Percentiles rank a stretch among this genome's conserved stretches.
These are phyloP conservation scores for Hecatera dysodea DNA, from an alignment of 2,888 invertebrate species.

Conservation along the genomic window DNA sequence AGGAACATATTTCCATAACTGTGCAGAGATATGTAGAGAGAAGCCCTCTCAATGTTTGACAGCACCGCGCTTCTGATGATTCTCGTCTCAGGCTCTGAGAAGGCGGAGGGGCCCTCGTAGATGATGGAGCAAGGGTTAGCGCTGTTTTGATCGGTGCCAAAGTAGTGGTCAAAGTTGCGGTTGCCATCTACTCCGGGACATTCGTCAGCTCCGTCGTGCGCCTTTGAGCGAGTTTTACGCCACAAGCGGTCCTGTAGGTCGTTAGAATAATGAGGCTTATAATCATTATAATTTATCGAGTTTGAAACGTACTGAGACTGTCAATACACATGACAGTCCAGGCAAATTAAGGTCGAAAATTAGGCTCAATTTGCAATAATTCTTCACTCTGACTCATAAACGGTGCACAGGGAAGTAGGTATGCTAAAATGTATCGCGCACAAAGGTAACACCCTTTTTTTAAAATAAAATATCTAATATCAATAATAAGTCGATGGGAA, in stretches of 20 bases:
- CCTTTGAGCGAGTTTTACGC: constrained; percentile 93
- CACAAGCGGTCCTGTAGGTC: constrained; percentile 91
- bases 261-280: not conserved
- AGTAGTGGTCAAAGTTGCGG: constrained; percentile 94
- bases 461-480: no score
- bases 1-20: constrained; percentile 93
- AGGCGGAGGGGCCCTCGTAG: constrained; percentile 92
- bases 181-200: constrained; percentile 95
- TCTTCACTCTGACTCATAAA: no score
- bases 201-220: constrained; percentile 77
- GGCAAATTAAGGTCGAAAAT: no score
- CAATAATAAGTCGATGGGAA: no score
- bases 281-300: not conserved
- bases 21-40: constrained; percentile 94
- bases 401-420: no score
- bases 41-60: constrained; percentile 85
- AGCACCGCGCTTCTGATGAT: constrained; percentile 91
- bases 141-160: constrained; percentile 91
- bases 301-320: not conserved
- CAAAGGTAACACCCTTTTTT: no score
- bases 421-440: no score
- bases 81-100: constrained; percentile 93
- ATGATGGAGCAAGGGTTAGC: constrained; percentile 91
- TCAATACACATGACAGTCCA: not conserved
- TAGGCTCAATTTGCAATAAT: no score